Evolutionary conservation across 2,797 vertebrate genomes (phyloP).

Genomic region (Myiotriccus ornatus): DNA sequence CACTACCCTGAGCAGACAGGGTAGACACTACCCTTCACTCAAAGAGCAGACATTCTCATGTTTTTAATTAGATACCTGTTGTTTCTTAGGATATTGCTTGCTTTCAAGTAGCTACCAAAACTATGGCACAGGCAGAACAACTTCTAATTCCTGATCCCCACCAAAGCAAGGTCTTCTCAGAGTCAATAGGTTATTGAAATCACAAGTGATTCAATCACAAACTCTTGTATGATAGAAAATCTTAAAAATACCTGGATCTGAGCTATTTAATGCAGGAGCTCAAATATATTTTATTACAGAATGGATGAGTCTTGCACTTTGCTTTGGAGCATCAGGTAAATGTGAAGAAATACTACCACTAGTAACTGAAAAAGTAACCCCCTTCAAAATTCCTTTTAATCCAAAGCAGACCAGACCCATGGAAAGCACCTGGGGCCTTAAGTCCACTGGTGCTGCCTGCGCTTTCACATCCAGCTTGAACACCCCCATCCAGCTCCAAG

Average conservation of each 20-base stretch:
- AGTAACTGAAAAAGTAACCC: not conserved
- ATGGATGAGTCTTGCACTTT: not conserved
- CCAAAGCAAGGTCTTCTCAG: not conserved
- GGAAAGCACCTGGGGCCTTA: not conserved
- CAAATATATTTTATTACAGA: not conserved
- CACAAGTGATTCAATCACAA: not conserved
- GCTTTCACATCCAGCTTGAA: not conserved
- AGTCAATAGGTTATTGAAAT: not conserved
- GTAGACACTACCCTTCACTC: not conserved
- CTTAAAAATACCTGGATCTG: not conserved
- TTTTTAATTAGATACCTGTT: not conserved
- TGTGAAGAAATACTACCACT: not conserved
- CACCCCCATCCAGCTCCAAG: not conserved
- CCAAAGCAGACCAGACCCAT: not conserved
- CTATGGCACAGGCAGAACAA: not conserved
- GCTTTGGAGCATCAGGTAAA: not conserved
- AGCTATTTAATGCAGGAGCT: not conserved
- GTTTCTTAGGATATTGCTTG: not conserved
- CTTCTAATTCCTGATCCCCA: not conserved
- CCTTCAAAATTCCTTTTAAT: not conserved
- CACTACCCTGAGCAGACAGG: not conserved
- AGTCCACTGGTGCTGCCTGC: not conserved
- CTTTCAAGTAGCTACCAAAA: not conserved
- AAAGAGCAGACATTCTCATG: not conserved
- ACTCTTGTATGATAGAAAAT: not conserved